Evolutionary conservation across 1,140 invertebrate genomes (phyloP).

Genomic region (Lutraria rhynchaena): DNA sequence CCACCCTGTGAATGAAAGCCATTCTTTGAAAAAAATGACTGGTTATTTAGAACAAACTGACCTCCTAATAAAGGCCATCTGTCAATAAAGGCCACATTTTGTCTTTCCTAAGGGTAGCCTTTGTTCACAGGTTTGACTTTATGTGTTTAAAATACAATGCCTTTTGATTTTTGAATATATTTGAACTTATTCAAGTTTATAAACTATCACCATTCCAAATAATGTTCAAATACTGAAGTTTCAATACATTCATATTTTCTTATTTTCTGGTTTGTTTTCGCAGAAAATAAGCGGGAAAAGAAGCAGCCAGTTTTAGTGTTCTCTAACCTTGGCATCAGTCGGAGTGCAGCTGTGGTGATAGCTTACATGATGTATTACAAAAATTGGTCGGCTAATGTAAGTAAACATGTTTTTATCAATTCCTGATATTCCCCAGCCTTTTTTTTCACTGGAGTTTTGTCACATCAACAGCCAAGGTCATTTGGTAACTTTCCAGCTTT

Average conservation of each 20-base stretch:
- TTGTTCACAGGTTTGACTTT: not conserved
- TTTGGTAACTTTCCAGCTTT: too few relatives aligned
- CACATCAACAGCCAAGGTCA: too few relatives aligned
- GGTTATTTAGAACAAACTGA: not conserved
- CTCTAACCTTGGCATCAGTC: slow-evolving; percentile 78
- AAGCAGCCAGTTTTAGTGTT: slow-evolving; percentile 79
- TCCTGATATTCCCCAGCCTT: not conserved
- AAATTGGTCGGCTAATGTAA: slow-evolving; percentile 74
- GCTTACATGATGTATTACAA: slow-evolving; percentile 79
- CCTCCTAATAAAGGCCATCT: too few relatives aligned
- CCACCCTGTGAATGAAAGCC: too few relatives aligned
- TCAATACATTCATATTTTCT: too few relatives aligned
- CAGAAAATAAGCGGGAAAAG: slow-evolving; percentile 73
- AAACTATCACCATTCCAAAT: too few relatives aligned
- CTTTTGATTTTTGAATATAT: not conserved
- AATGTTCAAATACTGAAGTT: too few relatives aligned
- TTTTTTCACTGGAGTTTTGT: not conserved
- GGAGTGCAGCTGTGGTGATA: slow-evolving; percentile 76
- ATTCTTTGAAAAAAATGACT: not conserved
- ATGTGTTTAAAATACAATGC: not conserved
- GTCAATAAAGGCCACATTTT: too few relatives aligned
- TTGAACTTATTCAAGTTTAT: too few relatives aligned
- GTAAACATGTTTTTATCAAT: not conserved
- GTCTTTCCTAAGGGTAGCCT: too few relatives aligned
- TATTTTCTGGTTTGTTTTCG: slow-evolving; percentile 55